These are phyloP conservation scores for Deroplatys truncata DNA, from an alignment of 2,888 invertebrate genomes.

Conservation along the genomic window DNA sequence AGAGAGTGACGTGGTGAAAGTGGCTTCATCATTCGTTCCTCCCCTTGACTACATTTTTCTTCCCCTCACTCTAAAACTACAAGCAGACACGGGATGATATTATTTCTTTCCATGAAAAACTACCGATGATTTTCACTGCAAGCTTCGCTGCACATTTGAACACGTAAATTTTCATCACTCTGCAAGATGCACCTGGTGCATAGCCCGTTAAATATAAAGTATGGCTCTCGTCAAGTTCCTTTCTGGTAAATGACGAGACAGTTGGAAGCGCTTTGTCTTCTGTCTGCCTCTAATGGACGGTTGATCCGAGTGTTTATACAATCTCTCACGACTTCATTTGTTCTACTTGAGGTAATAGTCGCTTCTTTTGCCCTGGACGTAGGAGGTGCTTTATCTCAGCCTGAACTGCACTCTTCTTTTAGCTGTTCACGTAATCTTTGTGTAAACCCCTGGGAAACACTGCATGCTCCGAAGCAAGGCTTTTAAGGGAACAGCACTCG, in stretches of 20 bases:
- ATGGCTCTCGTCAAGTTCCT: not conserved
- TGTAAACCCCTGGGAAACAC: not conserved
- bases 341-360: not conserved
- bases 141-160: not conserved
- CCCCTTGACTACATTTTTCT: no score
- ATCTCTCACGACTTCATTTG: not conserved
- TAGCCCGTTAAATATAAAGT: not conserved
- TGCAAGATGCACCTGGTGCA: not conserved
- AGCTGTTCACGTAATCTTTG: not conserved
- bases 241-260: not conserved
- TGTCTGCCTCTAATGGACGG: not conserved
- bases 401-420: not conserved
- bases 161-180: not conserved
- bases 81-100: no score
- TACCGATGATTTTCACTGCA: not conserved
- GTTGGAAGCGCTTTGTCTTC: not conserved
- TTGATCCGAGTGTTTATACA: not conserved
- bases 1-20: no score
- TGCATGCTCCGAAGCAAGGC: not conserved
- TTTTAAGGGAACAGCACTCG: not conserved
- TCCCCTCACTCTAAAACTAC: no score
- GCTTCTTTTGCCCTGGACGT: not conserved
- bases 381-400: not conserved
- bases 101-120: no score
- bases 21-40: no score